These are phyloP conservation scores for Temnothorax longispinosus DNA, from an alignment of 1,140 invertebrate genomes.

Conservation along the genomic window DNA sequence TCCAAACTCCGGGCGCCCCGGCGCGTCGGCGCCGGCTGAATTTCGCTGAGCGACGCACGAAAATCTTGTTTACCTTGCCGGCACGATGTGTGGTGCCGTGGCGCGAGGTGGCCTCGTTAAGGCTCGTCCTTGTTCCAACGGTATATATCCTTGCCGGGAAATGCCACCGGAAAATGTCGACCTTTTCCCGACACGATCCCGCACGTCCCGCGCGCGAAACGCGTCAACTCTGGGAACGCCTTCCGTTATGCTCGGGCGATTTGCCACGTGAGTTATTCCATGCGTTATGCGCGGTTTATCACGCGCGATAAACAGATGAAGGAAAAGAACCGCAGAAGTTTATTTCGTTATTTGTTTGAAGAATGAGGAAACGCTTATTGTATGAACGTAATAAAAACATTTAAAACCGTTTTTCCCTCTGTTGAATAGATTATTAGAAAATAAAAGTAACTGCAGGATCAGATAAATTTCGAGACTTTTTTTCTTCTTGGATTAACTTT, in stretches of 20 bases:
- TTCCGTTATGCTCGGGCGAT: neutral
- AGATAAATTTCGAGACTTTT: neutral
- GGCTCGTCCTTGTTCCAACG: slow-evolving; percentile 1
- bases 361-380: neutral
- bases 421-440: neutral
- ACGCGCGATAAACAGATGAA: slow-evolving; percentile 7
- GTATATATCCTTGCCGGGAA: slow-evolving; percentile 9
- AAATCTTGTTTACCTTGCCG: slow-evolving; percentile 53
- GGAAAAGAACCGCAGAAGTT: neutral
- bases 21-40: slow-evolving; percentile 1
- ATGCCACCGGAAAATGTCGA: slow-evolving; percentile 46
- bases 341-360: neutral
- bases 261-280: slow-evolving; percentile 20
- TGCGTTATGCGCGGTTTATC: neutral
- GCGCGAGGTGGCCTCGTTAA: slow-evolving; percentile 30
- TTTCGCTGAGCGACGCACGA: slow-evolving; percentile 25
- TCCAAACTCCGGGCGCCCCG: neutral
- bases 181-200: slow-evolving; percentile 24
- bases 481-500: too few species aligned
- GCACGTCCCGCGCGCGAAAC: neutral
- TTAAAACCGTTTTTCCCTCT: neutral
- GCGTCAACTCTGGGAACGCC: slow-evolving; percentile 2
- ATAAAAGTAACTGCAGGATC: neutral
- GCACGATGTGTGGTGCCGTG: neutral
- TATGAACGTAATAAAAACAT: neutral